phyloP scores from a whole-genome alignment of 2,113 vertebrate species.

The Alligator sinensis region DNA sequence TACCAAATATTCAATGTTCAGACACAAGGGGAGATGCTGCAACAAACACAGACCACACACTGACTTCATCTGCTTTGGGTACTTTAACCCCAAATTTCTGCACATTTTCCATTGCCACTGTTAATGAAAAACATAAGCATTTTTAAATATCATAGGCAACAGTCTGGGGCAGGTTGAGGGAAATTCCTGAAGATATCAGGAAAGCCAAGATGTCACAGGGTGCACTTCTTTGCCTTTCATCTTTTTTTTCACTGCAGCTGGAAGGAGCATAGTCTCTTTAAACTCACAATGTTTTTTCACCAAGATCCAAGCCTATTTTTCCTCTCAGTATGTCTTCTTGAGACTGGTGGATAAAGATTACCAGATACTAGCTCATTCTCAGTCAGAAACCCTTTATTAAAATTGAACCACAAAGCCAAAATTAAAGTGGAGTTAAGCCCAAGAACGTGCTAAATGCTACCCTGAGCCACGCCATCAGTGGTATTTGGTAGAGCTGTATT shows the following conservation, averaged over 20 bases:
- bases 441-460: neutral
- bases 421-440: neutral
- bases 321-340: neutral
- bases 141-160: slow-evolving; percentile 4
- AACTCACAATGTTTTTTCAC: neutral
- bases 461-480: neutral
- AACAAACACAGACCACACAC: slow-evolving; percentile 59
- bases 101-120: slow-evolving; percentile 32
- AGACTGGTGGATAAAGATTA: neutral
- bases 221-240: neutral
- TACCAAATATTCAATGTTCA: slow-evolving; percentile 34
- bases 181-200: neutral
- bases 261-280: neutral
- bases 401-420: neutral
- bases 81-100: neutral
- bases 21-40: slow-evolving; percentile 16
- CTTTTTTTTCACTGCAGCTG: neutral
- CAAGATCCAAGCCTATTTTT: neutral
- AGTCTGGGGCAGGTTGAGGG: slow-evolving; percentile 2
- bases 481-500: neutral
- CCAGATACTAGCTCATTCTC: accelerated
- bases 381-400: neutral
- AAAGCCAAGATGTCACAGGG: neutral
- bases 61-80: slow-evolving; percentile 21
- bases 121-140: slow-evolving; percentile 37